Evolutionary conservation across 1,140 invertebrate species (phyloP), one percentile per base, ranked within the genome.

Genomic region (Nomia melanderi): DNA sequence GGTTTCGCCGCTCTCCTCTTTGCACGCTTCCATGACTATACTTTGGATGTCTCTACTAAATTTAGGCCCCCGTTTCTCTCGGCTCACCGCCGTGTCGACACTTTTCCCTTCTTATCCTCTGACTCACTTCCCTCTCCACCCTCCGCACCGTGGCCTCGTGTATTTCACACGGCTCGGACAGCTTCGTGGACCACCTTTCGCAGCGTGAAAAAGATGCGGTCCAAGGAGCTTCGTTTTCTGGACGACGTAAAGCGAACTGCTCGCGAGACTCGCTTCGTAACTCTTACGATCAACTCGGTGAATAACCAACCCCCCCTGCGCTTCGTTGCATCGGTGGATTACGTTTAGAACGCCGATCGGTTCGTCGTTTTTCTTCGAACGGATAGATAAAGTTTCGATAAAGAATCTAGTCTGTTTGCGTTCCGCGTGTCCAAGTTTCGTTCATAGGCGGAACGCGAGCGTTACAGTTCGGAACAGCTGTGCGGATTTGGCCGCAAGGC

Each of bases 31-130:
- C 63, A 70, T 50, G 81, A 81, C 75, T 78, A 82, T 76, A 85
- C 79, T 81, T 81, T 78, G 69, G 78, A 44, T 65, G 57, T 87
- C 85, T 82, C 85, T 82, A 86, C 74, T 88, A 88, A 90, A 90
- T 90, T 90, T 87, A 88, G 86, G 86, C 77, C 85, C 59, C 67
- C 56, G 47, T 56, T 81, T 39, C 59, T 59, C 57, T 62, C 50
- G 53, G 63, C 60, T 57, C 63, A 73, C 20, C 65, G 33, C 25
- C 33, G 31, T n/a, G n/a, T 3, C 39, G 25, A 14, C 29, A 12
- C 65, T 25, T 25, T 39, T 59, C 67, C n/a, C 69, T 79, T 63
- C 60, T 75, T 67, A 31, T 59, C 39, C 67, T 31, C 41, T 50
- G n/a, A 8, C 56, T 23, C 44, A 17, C 53, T 2, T 27, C 11